Conservation (phyloP, 2,113 vertebrate species). For the Indicator indicator region DNA sequence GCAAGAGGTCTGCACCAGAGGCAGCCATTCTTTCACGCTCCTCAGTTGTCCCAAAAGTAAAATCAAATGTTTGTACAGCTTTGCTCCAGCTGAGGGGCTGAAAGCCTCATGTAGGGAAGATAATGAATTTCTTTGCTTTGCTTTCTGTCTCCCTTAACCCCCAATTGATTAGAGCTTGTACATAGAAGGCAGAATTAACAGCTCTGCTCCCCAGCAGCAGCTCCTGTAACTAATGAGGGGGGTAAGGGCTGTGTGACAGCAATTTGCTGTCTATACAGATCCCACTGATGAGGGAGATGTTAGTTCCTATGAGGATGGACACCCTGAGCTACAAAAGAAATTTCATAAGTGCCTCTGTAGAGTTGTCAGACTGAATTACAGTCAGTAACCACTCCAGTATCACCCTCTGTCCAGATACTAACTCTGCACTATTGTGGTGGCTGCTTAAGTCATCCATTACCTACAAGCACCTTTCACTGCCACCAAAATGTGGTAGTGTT, state of each 20-base stretch:
- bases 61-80: not conserved
- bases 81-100: not conserved
- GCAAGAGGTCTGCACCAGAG: not conserved
- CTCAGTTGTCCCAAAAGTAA: not conserved
- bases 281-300: not conserved
- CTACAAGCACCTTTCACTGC: not conserved
- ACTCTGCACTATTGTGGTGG: not conserved
- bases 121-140: not conserved
- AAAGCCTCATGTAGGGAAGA: conserved; percentile 3
- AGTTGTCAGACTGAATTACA: not conserved
- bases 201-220: not conserved
- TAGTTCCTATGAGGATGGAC: not conserved
- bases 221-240: not conserved
- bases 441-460: not conserved
- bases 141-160: not conserved
- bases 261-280: not conserved
- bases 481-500: not conserved
- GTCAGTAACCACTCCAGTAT: not conserved
- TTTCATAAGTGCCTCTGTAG: not conserved
- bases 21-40: not conserved
- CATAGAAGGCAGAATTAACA: conserved; percentile 31
- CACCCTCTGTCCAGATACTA: not conserved
- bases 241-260: not conserved
- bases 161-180: not conserved
- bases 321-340: not conserved